phyloP scores from a whole-genome alignment of 1,140 invertebrate genomes.

The Dinothrombium tinctorium region DNA sequence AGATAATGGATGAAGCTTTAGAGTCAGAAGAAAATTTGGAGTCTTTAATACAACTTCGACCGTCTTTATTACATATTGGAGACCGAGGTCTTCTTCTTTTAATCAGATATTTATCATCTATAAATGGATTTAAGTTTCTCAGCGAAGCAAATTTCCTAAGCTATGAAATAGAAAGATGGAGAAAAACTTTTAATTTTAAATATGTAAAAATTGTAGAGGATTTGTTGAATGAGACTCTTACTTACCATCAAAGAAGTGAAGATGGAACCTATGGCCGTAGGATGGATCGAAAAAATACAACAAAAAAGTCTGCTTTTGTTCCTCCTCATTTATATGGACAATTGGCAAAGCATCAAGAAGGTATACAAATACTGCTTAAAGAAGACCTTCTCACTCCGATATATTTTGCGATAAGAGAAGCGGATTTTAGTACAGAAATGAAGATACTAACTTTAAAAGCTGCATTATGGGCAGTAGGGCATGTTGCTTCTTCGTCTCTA shows the following conservation, averaged over 20 bases:
- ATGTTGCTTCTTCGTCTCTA: conserved; percentile 43
- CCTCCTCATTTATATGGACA: conserved; percentile 71
- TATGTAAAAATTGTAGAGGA: conserved; percentile 73
- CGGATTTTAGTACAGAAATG: conserved; percentile 14
- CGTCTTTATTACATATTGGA: conserved; percentile 46
- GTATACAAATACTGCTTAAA: conserved; percentile 36
- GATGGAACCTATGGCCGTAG: conserved; percentile 48
- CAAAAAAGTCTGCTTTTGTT: conserved; percentile 33
- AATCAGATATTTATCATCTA: conserved; percentile 50
- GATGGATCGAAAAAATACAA: conserved; percentile 16
- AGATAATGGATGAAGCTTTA: conserved; percentile 71
- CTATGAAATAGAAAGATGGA: conserved; percentile 50
- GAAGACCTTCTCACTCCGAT: conserved; percentile 16
- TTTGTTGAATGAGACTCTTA: conserved; percentile 59
- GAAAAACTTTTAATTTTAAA: conserved; percentile 26
- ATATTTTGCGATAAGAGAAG: not conserved
- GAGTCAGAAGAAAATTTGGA: conserved; percentile 48
- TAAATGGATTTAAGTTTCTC: conserved; percentile 39
- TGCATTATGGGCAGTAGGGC: conserved; percentile 66
- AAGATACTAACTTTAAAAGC: conserved; percentile 40
- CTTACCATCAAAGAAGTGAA: conserved; percentile 51
- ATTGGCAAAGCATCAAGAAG: conserved; percentile 46
- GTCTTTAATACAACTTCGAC: conserved; percentile 39
- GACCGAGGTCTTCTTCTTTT: conserved; percentile 58
- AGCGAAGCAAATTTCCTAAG: conserved; percentile 39